Evolutionary conservation across 2,888 invertebrate species (phyloP), one percentile per base, ranked within the genome.

Genomic region (Lepeophtheirus nordmannii): DNA sequence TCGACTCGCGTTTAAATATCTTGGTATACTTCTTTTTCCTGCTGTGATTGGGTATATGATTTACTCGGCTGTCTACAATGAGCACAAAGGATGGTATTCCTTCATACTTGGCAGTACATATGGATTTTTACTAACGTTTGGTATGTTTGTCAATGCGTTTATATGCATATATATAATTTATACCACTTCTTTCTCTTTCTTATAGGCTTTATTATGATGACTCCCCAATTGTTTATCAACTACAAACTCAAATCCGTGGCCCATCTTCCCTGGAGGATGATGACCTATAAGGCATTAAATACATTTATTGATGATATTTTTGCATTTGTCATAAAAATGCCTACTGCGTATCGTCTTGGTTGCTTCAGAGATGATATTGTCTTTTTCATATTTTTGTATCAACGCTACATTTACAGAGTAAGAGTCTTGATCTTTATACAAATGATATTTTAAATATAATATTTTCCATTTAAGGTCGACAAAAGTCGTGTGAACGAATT

Each of bases 241-340:
- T 98, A 99, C 78, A 98, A 98, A 77, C 77, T 99, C 72, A 96
- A 99, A 75, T 97, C 96, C 20, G 97, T 98, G 1, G 98, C 98
- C 11, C 98, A 98, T 79, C 81, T 99, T 72, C 98, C 98, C 7
- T 99, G 98, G 98, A 83, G 98, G 68, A 98, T 98, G 97, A 85
- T 98, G 83, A 94, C 96, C 11, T 99, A 98, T 77, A 98, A 98
- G 80, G 96, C 96, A 76, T 83, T 98, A 68, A 98, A 98, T 76
- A 98, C 98, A 23, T 98, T 98, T 77, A 97, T 98, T 72, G 98
- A 98, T 79, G 98, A 99, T 76, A 92, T 99, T 72, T 98, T 99
- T 80, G 98, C 98, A 68, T 98, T 99, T 80, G 94, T 99, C 69
- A 98, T 99, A 72, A 94, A 96, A 79, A 98, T 98, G 98, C 98